Base-by-base conservation (phyloP, 2,888 invertebrate species). In the Cremastobaeus sp. region DNA sequence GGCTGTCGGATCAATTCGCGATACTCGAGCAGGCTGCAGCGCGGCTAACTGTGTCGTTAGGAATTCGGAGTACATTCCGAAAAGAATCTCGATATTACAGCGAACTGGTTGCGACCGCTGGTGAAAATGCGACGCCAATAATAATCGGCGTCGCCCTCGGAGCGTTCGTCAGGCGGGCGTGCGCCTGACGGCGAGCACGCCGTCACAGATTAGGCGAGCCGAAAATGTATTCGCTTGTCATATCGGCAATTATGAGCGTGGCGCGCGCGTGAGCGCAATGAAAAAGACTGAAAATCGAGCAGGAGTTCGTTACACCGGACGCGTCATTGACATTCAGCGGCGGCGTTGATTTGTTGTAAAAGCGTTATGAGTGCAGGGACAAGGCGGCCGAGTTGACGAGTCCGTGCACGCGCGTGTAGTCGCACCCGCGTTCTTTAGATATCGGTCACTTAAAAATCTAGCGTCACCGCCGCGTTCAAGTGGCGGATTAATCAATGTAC, bases 351-450 rank as follows among this genome's bases (percentile, higher is more conserved):
- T 71, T 57, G 59, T 43, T 47, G 52, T 45, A 52, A 47, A 71
- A 64, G 62, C 55, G 59, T 70, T 70, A 55, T 41, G 32, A 52
- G 62, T 64, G 71, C 64, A 71, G 64, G 64, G 64, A 71, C 71
- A 71, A 28, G 28, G 57, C 55, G 52, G 28, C 17, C 47, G 25
- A 43, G 17, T 47, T 45, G 69, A 60, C 69, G 54, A 37, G 54
- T 54, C 30, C 15, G 54, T 34, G 41, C 47, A 39, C 47, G 14
- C 14, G 15, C 35, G 20, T 50, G 20, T 41, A 41, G 32, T 18
- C 25, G 34, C 20, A 59, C 18, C 45, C 30, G 52, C 59, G 47
- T 69, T 69, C 68, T 47, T 54, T 12, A 37, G 50, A 32, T 41
- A 39, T 50, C 14, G 21, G 28, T 12, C 59, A 35, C 17, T 47